Evolutionary conservation across 2,888 invertebrate species (phyloP).

Genomic region (Cheilosia grossa): DNA sequence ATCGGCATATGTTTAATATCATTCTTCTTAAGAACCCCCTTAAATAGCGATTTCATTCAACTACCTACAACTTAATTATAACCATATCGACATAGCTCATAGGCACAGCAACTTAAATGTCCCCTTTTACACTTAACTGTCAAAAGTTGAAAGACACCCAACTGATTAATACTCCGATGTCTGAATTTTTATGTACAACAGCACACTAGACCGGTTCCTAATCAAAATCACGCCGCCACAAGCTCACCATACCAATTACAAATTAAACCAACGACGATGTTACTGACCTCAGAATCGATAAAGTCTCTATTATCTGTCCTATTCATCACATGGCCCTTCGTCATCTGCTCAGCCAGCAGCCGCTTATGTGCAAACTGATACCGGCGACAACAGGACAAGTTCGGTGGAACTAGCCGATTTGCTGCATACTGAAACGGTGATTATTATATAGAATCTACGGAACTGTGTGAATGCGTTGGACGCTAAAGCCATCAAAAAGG

Average conservation of each 20-base stretch:
- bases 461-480: slow-evolving; percentile 77
- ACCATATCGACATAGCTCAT: too few species aligned
- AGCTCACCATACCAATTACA: not conserved
- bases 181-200: slow-evolving; percentile 3
- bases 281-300: slow-evolving; percentile 46
- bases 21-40: too few species aligned
- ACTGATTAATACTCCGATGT: slow-evolving; percentile 7
- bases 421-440: slow-evolving; percentile 77
- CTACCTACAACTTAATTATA: too few species aligned
- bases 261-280: slow-evolving; percentile 11
- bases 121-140: slow-evolving; percentile 39
- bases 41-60: too few species aligned
- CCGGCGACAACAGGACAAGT: slow-evolving; percentile 21
- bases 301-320: slow-evolving; percentile 7
- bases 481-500: slow-evolving; percentile 77
- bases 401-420: slow-evolving; percentile 75
- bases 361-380: slow-evolving; percentile 3
- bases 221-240: not conserved
- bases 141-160: slow-evolving; percentile 2
- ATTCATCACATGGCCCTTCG: slow-evolving; percentile 21
- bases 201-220: slow-evolving; percentile 15
- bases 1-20: too few species aligned
- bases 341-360: not conserved
- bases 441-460: slow-evolving; percentile 78
- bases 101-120: not conserved